Evolutionary conservation across 2,797 vertebrate species (phyloP).

Genomic region (Fundulus diaphanus): DNA sequence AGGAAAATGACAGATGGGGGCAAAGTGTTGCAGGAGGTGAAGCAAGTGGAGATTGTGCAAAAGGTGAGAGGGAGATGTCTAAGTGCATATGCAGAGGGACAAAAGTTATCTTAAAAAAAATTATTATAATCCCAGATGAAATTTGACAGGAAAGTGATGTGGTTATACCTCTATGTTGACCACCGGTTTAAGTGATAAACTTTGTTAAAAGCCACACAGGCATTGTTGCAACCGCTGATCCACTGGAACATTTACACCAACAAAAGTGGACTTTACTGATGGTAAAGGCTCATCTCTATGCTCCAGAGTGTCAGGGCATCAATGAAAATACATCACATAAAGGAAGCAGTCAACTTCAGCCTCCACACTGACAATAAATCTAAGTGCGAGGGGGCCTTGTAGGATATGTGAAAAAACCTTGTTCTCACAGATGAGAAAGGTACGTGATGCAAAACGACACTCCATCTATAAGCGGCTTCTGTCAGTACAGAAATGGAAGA

Average conservation of each 20-base stretch:
- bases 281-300: conserved; percentile 73
- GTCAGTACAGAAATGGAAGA: conserved; percentile 62
- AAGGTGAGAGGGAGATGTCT: neutral
- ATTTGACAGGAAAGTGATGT: conserved; percentile 2
- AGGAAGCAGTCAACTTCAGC: conserved; percentile 75
- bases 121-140: conserved; percentile 4
- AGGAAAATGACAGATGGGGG: conserved; percentile 43
- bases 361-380: conserved; percentile 80
- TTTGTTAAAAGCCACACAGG: conserved; percentile 31
- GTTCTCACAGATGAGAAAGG: conserved; percentile 77
- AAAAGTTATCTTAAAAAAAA: conserved; percentile 1
- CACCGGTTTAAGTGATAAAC: conserved; percentile 28
- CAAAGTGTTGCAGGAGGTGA: conserved; percentile 37
- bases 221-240: conserved; percentile 42
- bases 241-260: conserved; percentile 58
- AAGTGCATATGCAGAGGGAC: conserved; percentile 2
- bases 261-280: conserved; percentile 77
- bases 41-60: conserved; percentile 20
- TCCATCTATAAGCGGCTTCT: conserved; percentile 76
- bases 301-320: conserved; percentile 70
- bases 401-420: conserved; percentile 63
- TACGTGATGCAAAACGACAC: conserved; percentile 81
- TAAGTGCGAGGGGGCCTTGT: conserved; percentile 70
- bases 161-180: neutral
- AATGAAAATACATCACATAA: conserved; percentile 79